phyloP scores from a whole-genome alignment of 2,797 vertebrate genomes.

The Leucoraja ocellata region DNA sequence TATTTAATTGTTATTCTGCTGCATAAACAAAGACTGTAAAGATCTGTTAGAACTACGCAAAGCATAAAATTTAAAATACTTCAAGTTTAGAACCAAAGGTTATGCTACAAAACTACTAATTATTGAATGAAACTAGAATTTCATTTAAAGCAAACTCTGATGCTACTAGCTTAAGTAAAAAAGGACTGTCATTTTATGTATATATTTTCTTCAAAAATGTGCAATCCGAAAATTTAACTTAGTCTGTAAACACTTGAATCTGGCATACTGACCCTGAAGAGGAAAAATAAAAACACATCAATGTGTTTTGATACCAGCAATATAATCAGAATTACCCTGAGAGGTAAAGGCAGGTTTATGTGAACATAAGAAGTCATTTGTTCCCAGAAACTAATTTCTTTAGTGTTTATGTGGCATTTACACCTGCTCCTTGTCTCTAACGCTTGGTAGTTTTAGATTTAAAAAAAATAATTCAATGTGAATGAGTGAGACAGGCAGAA shows the following conservation, averaged over 20 bases:
- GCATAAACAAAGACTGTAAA: background rate
- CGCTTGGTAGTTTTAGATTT: background rate
- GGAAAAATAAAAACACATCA: conserved; percentile 29
- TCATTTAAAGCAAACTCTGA: conserved; percentile 31
- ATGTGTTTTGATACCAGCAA: background rate
- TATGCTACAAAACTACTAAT: conserved; percentile 5
- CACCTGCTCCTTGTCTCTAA: background rate
- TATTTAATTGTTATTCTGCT: background rate
- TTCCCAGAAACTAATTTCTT: background rate
- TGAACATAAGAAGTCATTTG: conserved; percentile 9
- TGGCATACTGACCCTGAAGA: conserved; percentile 22
- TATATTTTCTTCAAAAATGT: background rate
- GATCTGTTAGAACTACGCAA: background rate
- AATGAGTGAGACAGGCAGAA: background rate
- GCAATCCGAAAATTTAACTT: conserved; percentile 33
- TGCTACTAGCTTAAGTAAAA: background rate
- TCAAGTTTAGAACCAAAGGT: background rate
- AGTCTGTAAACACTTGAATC: conserved; percentile 26
- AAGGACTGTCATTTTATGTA: background rate
- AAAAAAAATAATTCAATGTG: background rate
- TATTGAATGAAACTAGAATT: conserved; percentile 15
- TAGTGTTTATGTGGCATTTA: conserved; percentile 20
- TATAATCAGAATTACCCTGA: conserved; percentile 39
- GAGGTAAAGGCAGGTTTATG: conserved; percentile 39
- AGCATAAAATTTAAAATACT: background rate